Base-by-base conservation (phyloP, 2,113 vertebrate species). In the Eolophus roseicapilla region DNA sequence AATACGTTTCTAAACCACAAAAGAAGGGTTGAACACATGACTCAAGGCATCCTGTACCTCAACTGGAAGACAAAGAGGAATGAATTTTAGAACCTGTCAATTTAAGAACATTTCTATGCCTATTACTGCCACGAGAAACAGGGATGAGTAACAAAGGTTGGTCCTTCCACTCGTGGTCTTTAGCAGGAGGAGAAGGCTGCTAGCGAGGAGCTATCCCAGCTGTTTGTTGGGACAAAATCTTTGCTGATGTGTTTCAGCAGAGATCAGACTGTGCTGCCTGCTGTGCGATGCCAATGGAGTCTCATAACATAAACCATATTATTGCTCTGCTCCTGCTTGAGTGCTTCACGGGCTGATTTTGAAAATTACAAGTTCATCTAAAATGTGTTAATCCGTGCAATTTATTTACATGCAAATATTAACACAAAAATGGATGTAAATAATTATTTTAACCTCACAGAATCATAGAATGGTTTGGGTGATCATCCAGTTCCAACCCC, bases 181-280 rank as follows among this genome's bases (percentile, higher is more conserved):
- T 11, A 50, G 31, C 17, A 46, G 62, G 25, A 92, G 50, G 5
- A 84, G 59, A 44, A 82, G 10, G 20, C 9, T 57, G 23, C 10
- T 11, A n/a, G 29, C 33, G 23, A 88, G 43, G 57, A 79, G 39
- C 50, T 28, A 37, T 7, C 43, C 25, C 69, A 82, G 69, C 24
- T 37, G 14, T 60, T 41, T 53, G 14, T 5, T 55, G 55, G 13
- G 7, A 80, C 28, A 86, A 68, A 83, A 7, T 14, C 44, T 44
- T 28, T 0, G 0, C 21, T 41, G 69, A 15, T 0, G 0, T 11
- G 33, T 73, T 77, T 59, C 55, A 37, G 46, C 39, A 44, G 52
- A 55, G 35, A 39, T 7, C 33, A 53, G 63, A 12, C 31, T 12
- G 28, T 7, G 3, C 50, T 63, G 68, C 47, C 20, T 23, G 39